Conservation (phyloP, 2,797 vertebrate species). For the Crypturellus tataupa region DNA sequence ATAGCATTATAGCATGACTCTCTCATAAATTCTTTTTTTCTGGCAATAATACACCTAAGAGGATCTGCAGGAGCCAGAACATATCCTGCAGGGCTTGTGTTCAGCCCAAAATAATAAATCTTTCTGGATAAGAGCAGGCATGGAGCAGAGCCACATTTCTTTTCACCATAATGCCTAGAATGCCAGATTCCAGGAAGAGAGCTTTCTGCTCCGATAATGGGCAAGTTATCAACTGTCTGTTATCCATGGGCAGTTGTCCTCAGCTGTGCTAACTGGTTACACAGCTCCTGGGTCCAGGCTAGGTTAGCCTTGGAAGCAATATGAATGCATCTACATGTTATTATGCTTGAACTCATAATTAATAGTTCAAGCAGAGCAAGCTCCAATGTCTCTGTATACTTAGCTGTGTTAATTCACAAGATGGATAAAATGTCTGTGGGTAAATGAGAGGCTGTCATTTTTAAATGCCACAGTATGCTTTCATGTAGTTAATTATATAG, state of each 20-base stretch:
- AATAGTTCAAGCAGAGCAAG: neutral
- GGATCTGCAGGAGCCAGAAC: neutral
- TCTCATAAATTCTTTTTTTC: neutral
- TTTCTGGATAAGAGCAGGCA: conserved; percentile 15
- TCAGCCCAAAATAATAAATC: conserved; percentile 16
- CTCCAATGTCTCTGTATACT: neutral
- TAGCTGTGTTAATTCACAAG: neutral
- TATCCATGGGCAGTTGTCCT: neutral
- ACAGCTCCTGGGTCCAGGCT: neutral
- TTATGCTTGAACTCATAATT: neutral
- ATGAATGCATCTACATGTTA: neutral
- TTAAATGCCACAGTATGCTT: neutral
- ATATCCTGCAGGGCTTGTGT: conserved; percentile 2
- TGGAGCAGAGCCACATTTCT: neutral
- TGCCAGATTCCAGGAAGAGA: neutral
- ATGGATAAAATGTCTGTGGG: neutral
- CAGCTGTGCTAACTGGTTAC: neutral
- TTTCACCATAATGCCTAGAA: neutral
- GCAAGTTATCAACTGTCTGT: neutral
- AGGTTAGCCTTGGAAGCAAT: neutral
- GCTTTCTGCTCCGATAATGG: neutral
- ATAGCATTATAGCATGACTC: neutral
- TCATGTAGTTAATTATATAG: neutral
- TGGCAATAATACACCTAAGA: neutral
- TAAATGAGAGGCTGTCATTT: neutral